phyloP scores from a whole-genome alignment of 2,113 vertebrate genomes.

The Balaenoptera acutorostrata region DNA sequence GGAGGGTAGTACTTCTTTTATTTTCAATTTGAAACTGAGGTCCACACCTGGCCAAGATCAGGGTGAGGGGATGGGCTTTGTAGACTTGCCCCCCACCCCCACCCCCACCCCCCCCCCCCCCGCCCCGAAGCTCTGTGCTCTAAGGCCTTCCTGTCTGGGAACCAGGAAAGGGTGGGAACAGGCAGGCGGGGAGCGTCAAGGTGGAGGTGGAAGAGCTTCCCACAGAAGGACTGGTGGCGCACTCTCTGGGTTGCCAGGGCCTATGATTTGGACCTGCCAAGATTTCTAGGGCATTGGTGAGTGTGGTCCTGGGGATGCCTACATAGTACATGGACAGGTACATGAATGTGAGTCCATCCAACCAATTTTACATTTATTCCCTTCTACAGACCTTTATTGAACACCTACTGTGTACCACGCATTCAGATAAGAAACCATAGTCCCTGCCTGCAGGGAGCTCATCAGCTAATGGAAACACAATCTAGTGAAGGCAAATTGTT shows the following conservation, averaged over 20 bases:
- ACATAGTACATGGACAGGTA: not conserved
- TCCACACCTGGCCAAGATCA: not conserved
- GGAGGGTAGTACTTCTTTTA: not conserved
- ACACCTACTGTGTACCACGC: not conserved
- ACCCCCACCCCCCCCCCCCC: too few relatives aligned
- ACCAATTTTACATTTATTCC: not conserved
- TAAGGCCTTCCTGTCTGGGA: not conserved
- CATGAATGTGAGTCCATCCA: not conserved
- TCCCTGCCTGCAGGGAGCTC: not conserved
- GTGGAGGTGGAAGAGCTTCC: not conserved
- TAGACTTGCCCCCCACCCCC: not conserved
- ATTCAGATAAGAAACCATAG: not conserved
- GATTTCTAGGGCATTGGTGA: not conserved
- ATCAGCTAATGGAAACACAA: not conserved
- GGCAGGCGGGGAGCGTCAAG: not conserved
- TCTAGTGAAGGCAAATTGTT: not conserved
- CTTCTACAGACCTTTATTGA: not conserved
- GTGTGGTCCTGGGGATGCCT: not conserved
- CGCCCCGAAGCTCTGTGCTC: not conserved
- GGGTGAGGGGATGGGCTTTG: not conserved
- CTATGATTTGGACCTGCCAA: not conserved
- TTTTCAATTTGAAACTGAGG: not conserved
- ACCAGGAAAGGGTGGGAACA: not conserved
- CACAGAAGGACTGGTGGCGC: not conserved
- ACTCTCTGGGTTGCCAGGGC: not conserved